A percentile compares a stretch with the other conserved stretches of the same genome.
phyloP scores from a whole-genome alignment of 2,888 invertebrate genomes.

The Scaptomyza flava region DNA sequence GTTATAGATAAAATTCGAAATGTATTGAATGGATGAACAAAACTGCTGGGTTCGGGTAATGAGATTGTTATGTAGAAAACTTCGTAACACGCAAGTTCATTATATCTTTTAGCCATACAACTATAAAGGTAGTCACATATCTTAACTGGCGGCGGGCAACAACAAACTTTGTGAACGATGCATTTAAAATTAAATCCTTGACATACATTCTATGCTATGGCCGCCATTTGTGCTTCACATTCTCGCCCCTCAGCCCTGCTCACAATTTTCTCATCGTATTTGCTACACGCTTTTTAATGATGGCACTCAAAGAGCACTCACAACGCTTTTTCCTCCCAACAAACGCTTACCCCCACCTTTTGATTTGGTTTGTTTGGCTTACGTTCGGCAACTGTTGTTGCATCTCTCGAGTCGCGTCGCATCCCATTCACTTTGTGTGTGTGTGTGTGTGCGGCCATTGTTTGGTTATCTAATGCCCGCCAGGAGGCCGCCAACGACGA shows the following conservation, averaged over 20 bases:
- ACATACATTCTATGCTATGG: slow-evolving; percentile 42
- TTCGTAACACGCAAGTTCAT: too few species aligned
- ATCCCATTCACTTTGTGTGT: slow-evolving; percentile 9
- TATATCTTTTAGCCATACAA: not conserved
- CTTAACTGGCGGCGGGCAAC: not conserved
- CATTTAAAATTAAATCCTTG: slow-evolving; percentile 18
- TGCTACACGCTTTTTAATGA: slow-evolving; percentile 37
- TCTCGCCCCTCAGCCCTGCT: not conserved
- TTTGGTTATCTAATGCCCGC: slow-evolving; percentile 70
- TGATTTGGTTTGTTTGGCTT: slow-evolving; percentile 23
- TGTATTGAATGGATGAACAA: too few species aligned
- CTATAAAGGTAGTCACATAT: not conserved
- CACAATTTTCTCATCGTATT: not conserved
- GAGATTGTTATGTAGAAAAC: too few species aligned
- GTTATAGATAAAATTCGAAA: too few species aligned
- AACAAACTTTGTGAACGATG: not conserved
- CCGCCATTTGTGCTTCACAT: slow-evolving; percentile 15
- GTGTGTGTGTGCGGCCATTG: slow-evolving; percentile 55
- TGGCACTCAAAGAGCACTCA: slow-evolving; percentile 35
- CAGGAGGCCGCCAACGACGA: slow-evolving; percentile 30
- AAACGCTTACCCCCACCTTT: slow-evolving; percentile 1
- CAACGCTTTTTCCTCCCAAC: not conserved
- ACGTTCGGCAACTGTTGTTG: slow-evolving; percentile 36
- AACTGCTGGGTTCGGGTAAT: too few species aligned
- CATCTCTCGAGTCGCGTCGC: slow-evolving; percentile 24